Evolutionary conservation across 2,113 vertebrate species (phyloP), one percentile per base, ranked within the genome.

Genomic region (Stictonetta naevosa): DNA sequence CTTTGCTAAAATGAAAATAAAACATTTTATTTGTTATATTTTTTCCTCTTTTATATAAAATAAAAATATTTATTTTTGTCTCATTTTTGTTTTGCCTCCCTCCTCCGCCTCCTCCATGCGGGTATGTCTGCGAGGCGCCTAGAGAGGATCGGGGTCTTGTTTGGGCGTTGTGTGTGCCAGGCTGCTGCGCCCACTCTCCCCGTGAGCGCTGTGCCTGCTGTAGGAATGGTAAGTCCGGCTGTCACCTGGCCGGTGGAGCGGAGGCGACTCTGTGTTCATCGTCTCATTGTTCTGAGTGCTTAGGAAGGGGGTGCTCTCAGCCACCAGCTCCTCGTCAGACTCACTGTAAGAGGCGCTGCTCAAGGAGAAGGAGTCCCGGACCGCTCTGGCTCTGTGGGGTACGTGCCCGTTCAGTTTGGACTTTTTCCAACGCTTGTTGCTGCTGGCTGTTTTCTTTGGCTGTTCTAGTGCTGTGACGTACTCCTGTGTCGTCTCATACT

Each of bases 1-100:
- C 98, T 98, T 99, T 99, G 99, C 99, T 99, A 99, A 99, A 99
- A 99, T 99, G 99, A 99, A 99, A 99, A 99, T 99, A 99, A 99
- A 98, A 99, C 99, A 99, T 99, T 99, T 99, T 98, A 98, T 99
- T 99, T 99, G 98, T 99, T 99, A 98, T 99, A 99, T 98, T 99
- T 98, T 98, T 68, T 68, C 99, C 98, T 99, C 98, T 99, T 98
- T 99, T 99, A 99, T 99, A 99, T 99, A 99, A 99, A 99, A 99
- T 99, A 99, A 99, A 99, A 99, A 99, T 98, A 97, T 98, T 97
- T 98, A 92, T 96, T 96, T 97, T 97, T 31, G 55, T 91, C 95
- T 96, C 96, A 89, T 97, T 94, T 95, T 95, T 92, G 69, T 60
- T 87, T 93, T n/a, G 10, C 85, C 90, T 87, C 81, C 82, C 90